These are phyloP conservation scores for Pseudomyrmex gracilis DNA, from an alignment of 1,140 invertebrate species.

Conservation along the genomic window DNA sequence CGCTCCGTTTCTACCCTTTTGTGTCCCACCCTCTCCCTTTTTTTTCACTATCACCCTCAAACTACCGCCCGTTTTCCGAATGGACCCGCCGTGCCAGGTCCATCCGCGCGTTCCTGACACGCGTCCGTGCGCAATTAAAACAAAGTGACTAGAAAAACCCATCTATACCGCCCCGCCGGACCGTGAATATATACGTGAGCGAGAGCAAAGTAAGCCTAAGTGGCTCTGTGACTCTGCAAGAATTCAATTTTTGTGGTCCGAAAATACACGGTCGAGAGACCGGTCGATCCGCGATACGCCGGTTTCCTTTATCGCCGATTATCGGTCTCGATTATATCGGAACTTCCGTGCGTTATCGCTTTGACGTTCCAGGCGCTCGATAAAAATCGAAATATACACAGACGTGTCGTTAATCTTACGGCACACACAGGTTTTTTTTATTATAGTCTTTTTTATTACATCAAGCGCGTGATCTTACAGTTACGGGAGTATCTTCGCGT, in stretches of 20 bases:
- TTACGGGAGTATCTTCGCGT: too few species aligned
- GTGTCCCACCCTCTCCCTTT: conserved; percentile 63
- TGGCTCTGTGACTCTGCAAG: conserved; percentile 81
- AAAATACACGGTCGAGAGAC: conserved; percentile 47
- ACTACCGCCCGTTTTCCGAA: conserved; percentile 64
- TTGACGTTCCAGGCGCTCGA: not conserved
- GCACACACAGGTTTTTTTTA: too few species aligned
- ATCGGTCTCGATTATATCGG: conserved; percentile 49
- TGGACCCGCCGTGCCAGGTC: conserved; percentile 20
- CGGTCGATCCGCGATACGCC: not conserved
- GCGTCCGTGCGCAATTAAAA: conserved; percentile 72
- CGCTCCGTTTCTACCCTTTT: conserved; percentile 55
- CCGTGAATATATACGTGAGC: conserved; percentile 4
- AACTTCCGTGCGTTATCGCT: conserved; percentile 27
- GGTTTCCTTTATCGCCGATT: conserved; percentile 45
- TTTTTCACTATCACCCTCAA: conserved; percentile 48
- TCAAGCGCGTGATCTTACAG: too few species aligned
- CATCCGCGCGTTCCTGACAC: conserved; percentile 79
- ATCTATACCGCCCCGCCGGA: conserved; percentile 35
- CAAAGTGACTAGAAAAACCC: conserved; percentile 61
- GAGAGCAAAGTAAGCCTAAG: conserved; percentile 61
- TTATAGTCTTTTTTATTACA: too few species aligned
- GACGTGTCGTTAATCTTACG: conserved; percentile 1
- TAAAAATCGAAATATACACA: conserved; percentile 12
- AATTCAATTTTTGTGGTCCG: conserved; percentile 77